Base-by-base conservation (phyloP, 2,888 invertebrate genomes). In the Mythimna impura region DNA sequence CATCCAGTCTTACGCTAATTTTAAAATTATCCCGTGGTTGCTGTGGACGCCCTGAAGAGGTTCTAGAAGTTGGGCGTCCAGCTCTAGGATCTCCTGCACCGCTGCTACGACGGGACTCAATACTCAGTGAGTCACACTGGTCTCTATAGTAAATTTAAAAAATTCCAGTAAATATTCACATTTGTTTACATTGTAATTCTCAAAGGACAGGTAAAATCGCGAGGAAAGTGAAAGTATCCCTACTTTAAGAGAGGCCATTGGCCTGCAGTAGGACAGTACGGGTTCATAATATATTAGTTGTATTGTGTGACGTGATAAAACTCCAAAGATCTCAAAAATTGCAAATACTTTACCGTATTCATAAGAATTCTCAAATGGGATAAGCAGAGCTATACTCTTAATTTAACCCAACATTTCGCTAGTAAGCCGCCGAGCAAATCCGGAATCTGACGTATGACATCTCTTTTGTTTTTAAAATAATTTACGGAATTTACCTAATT, bases 21-120 rank as follows among this genome's bases (percentile, higher is more conserved):
- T 84, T 89, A 17, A 84, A 54, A 61, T 73, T 87, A 70, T 75
- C 86, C 54, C 73, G 78, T 73, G 84, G 85, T 22, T 20, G 25
- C 25, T 73, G 71, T 9, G 86, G 54, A 62, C 79, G 82, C 34
- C 77, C 47, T 36, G 82, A 67, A 6, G 83, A 82, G 8, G 78
- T 77, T 71, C 86, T 86, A 14, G 87, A 88, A 40, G 83, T 70
- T 14, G 87, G 74, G n/a, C 89, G 87, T 4, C 83, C 68, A 50
- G 82, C 79, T 60, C 91, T 90, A 5, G 92, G 92, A 61, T 95
- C 95, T 1, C 94, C 94, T 0, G 90, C 91, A n/a, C 91, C 93
- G 4, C 89, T 91, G n/a, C 89, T 89, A 65, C 89, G 89, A 43
- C 90, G 89, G 34, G 89, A 76, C 47, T 83, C 73, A 71, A 79